These are phyloP conservation scores for Danio choprae DNA, from an alignment of 2,797 vertebrate species.

Conservation along the genomic window DNA sequence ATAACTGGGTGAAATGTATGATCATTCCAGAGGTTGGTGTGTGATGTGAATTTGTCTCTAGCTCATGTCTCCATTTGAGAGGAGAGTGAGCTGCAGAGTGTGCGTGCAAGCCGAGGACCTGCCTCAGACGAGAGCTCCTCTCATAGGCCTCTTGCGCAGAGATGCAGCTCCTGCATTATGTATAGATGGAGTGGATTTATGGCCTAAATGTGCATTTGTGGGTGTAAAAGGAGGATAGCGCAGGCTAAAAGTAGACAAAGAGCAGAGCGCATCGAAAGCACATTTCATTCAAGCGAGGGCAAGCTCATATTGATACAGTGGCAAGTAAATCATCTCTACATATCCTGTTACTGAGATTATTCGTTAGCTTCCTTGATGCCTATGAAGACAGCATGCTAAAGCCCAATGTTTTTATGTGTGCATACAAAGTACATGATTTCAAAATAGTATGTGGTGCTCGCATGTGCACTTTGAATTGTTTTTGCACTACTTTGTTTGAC, in stretches of 20 bases:
- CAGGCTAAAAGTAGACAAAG: constrained; percentile 48
- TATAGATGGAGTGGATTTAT: constrained; percentile 52
- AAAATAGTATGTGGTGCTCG: no score
- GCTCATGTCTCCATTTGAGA: constrained; percentile 12
- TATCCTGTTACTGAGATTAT: constrained; percentile 16
- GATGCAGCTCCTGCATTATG: constrained; percentile 53
- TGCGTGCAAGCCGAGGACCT: neutral
- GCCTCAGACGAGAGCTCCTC: constrained; percentile 33
- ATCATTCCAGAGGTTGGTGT: neutral
- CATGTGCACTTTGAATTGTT: no score
- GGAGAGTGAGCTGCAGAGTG: constrained; percentile 1
- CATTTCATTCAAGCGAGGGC: constrained; percentile 14
- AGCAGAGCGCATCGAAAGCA: constrained; percentile 6
- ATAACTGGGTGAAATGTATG: constrained; percentile 23
- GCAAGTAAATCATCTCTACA: constrained; percentile 2
- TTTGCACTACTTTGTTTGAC: no score
- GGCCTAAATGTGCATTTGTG: constrained; percentile 56
- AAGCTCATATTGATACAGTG: constrained; percentile 7
- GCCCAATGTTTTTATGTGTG: no score
- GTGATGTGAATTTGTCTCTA: constrained; percentile 33
- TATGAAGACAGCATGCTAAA: constrained; percentile 4
- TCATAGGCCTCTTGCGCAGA: constrained; percentile 36
- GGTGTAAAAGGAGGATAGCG: constrained; percentile 44
- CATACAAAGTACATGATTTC: no score
- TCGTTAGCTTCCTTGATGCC: neutral